phyloP scores from a whole-genome alignment of 2,113 vertebrate species.

The Sebastes schlegelii region DNA sequence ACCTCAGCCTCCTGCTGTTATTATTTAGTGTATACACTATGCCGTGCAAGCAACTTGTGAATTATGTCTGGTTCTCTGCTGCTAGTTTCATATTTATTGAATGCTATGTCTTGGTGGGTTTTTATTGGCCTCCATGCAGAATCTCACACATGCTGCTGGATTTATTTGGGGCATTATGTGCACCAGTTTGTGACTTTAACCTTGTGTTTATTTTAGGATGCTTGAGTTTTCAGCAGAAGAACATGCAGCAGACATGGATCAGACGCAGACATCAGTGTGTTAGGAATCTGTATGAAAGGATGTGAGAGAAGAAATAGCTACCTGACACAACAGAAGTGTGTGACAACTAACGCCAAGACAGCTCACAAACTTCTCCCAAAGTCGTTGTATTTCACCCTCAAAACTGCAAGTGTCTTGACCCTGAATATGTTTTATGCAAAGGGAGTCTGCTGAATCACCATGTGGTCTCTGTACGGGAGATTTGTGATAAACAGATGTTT shows the following conservation, averaged over 20 bases:
- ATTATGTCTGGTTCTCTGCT: background rate
- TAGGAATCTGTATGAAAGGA: background rate
- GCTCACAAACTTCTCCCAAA: background rate
- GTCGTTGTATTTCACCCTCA: background rate
- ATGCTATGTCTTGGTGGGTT: background rate
- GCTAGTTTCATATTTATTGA: background rate
- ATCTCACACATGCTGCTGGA: background rate
- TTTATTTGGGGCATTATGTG: background rate
- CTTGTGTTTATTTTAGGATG: background rate
- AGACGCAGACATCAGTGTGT: background rate
- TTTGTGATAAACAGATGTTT: too few relatives aligned
- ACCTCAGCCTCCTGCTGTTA: background rate
- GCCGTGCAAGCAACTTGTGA: background rate
- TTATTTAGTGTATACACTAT: background rate
- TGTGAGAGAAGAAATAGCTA: background rate
- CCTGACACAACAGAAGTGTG: background rate
- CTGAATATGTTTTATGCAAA: too few relatives aligned
- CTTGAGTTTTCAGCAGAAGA: background rate
- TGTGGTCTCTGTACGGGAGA: too few relatives aligned
- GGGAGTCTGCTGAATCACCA: too few relatives aligned
- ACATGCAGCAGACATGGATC: slow-evolving; percentile 2
- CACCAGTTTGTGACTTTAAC: background rate
- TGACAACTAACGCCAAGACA: background rate
- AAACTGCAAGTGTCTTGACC: too few relatives aligned
- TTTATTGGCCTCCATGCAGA: background rate